Percentiles rank a stretch among this genome's conserved stretches.
phyloP scores from a whole-genome alignment of 2,888 invertebrate species.

The Sericinus montela region DNA sequence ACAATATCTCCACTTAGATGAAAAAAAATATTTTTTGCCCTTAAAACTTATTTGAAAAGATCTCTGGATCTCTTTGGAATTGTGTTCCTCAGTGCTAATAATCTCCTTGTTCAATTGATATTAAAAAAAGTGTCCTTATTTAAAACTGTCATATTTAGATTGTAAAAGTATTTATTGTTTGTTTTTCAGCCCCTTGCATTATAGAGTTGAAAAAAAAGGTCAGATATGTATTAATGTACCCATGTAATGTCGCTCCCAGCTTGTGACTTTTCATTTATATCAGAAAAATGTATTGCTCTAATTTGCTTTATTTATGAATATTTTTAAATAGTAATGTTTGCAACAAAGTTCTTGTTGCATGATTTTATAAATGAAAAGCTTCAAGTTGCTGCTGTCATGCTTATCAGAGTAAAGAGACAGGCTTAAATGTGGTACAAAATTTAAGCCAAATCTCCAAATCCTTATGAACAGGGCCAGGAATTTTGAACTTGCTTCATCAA shows the following conservation, averaged over 20 bases:
- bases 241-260: conserved; percentile 50
- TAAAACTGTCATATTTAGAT: conserved; percentile 20
- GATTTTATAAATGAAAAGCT: conserved; percentile 5
- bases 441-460: conserved; percentile 51
- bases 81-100: too few species aligned
- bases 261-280: conserved; percentile 39
- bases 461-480: conserved; percentile 51
- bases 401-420: conserved; percentile 45
- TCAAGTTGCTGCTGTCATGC: conserved; percentile 39
- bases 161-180: conserved; percentile 36
- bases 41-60: too few species aligned
- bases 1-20: too few species aligned
- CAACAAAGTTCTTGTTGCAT: too few species aligned
- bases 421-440: conserved; percentile 62
- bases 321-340: too few species aligned
- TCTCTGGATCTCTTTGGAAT: too few species aligned
- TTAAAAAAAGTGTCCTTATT: too few species aligned
- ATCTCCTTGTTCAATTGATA: too few species aligned
- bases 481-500: conserved; percentile 36
- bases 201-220: conserved; percentile 61
- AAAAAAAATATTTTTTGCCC: too few species aligned
- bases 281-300: too few species aligned
- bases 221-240: conserved; percentile 56
- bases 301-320: not conserved
- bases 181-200: conserved; percentile 68